Evolutionary conservation across 1,140 invertebrate species (phyloP).

Genomic region (Steinernema khuongi): DNA sequence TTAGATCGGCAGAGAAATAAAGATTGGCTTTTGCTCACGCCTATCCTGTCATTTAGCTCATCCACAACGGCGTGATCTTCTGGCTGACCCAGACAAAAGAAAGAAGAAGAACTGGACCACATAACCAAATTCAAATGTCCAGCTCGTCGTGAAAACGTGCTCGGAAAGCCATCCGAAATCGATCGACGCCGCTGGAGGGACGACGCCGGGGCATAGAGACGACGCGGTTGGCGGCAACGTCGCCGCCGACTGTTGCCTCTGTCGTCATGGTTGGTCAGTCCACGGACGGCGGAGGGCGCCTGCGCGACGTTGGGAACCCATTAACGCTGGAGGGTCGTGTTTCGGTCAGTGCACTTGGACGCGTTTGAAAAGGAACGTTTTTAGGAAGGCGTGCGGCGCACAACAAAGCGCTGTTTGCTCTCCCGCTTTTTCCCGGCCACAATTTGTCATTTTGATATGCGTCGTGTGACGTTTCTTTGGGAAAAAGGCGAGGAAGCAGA

Average conservation of each 20-base stretch:
- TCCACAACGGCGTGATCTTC: too few relatives aligned
- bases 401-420: not conserved
- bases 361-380: not conserved
- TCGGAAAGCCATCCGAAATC: slow-evolving; percentile 3
- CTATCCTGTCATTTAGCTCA: too few relatives aligned
- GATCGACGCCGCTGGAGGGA: not conserved
- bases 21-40: too few relatives aligned
- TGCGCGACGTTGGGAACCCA: not conserved
- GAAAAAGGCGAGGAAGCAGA: too few relatives aligned
- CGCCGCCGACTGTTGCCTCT: not conserved
- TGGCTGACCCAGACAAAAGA: too few relatives aligned
- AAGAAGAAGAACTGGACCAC: too few relatives aligned
- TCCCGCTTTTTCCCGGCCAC: too few relatives aligned
- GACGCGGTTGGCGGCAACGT: not conserved
- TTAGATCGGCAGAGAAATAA: too few relatives aligned
- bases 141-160: not conserved
- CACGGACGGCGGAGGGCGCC: not conserved
- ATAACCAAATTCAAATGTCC: too few relatives aligned
- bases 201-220: not conserved
- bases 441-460: too few relatives aligned
- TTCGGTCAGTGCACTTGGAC: not conserved
- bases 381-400: not conserved
- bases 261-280: slow-evolving; percentile 10
- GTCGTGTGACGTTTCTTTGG: too few relatives aligned
- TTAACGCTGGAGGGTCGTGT: slow-evolving; percentile 4